Conservation (phyloP, 2,888 invertebrate genomes). For the Mechanitis mazaeus region DNA sequence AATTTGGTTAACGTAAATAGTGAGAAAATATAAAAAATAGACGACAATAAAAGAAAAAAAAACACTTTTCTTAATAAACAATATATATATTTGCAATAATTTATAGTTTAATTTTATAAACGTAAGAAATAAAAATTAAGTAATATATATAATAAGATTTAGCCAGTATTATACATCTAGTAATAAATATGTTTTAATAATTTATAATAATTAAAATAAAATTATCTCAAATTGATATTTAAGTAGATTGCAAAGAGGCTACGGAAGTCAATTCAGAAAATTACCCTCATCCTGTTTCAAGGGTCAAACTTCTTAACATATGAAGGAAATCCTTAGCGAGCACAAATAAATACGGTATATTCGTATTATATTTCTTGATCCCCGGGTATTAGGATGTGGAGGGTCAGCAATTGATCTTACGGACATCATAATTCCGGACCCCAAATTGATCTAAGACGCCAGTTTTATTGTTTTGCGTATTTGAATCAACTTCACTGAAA, state of each 20-base stretch:
- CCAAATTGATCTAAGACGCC: conserved; percentile 50
- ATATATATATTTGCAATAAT: too few relatives aligned
- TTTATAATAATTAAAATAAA: too few relatives aligned
- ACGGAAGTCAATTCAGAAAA: conserved; percentile 60
- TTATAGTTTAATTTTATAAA: too few relatives aligned
- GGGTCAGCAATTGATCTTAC: conserved; percentile 61
- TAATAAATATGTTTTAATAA: too few relatives aligned
- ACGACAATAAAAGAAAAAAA: too few relatives aligned
- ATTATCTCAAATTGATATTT: too few relatives aligned
- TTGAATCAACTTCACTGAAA: neutral
- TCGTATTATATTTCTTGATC: conserved; percentile 72
- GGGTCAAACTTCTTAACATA: conserved; percentile 68
- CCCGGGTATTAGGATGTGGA: conserved; percentile 57
- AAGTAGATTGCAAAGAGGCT: conserved; percentile 28
- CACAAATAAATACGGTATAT: conserved; percentile 70
- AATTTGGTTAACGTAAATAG: too few relatives aligned
- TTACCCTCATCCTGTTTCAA: conserved; percentile 64
- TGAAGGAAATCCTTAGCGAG: conserved; percentile 66
- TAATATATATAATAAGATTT: too few relatives aligned
- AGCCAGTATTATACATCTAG: too few relatives aligned
- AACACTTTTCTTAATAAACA: too few relatives aligned
- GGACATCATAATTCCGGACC: conserved; percentile 48
- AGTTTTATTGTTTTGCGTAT: conserved; percentile 42
- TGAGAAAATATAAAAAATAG: too few relatives aligned
- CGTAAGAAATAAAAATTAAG: too few relatives aligned